These are phyloP conservation scores for Pagetopsis macropterus DNA, from an alignment of 2,797 vertebrate species.

Conservation along the genomic window DNA sequence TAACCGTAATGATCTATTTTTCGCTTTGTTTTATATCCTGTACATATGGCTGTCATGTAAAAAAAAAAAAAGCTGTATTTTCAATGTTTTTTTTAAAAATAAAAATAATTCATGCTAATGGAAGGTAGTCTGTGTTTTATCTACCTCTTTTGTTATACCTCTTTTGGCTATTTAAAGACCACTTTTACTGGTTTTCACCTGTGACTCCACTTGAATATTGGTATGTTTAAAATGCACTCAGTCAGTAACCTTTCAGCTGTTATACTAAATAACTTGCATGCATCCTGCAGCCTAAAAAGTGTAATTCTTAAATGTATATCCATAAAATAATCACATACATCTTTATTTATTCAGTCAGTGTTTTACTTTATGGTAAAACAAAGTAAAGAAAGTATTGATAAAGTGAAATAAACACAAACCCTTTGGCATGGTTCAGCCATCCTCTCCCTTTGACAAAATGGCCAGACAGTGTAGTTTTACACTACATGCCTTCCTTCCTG, in stretches of 20 bases:
- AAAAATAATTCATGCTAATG: constrained; percentile 68
- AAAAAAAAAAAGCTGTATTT: constrained; percentile 80
- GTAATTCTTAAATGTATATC: too few species aligned
- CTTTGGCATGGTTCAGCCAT: not conserved
- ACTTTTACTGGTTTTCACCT: not conserved
- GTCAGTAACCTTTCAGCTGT: not conserved
- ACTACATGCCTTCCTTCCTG: too few species aligned
- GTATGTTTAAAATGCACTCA: not conserved
- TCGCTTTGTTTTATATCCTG: constrained; percentile 76
- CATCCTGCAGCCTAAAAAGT: not conserved
- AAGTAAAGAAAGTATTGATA: too few species aligned
- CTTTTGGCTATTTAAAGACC: too few species aligned
- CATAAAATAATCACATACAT: not conserved
- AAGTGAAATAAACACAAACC: not conserved
- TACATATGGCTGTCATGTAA: constrained; percentile 84
- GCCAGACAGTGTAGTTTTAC: not conserved
- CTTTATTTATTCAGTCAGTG: not conserved
- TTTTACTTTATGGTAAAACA: not conserved
- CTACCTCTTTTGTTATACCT: too few species aligned
- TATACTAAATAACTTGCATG: not conserved
- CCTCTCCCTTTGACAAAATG: not conserved
- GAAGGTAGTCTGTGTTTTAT: constrained; percentile 7
- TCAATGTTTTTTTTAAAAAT: constrained; percentile 60
- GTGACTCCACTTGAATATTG: not conserved
- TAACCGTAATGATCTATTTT: constrained; percentile 47